Evolutionary conservation across 2,797 vertebrate genomes (phyloP).

Genomic region (Knipowitschia caucasica): DNA sequence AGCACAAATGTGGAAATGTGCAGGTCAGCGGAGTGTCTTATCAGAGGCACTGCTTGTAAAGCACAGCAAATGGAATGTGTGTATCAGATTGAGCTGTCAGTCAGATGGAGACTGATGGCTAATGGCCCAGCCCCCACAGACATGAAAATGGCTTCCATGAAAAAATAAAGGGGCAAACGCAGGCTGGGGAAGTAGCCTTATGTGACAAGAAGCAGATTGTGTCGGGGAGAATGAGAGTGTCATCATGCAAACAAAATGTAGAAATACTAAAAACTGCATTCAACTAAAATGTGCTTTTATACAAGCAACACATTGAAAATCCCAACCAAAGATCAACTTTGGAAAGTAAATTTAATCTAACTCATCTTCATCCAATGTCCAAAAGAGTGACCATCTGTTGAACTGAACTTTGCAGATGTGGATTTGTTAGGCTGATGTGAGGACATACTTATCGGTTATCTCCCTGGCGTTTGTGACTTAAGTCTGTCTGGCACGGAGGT

Average conservation of each 20-base stretch:
- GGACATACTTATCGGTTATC: slow-evolving; percentile 16
- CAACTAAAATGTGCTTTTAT: not conserved
- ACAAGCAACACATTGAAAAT: no score
- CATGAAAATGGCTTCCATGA: slow-evolving; percentile 30
- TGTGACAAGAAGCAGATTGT: slow-evolving; percentile 28
- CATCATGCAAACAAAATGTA: not conserved
- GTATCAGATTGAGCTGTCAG: slow-evolving; percentile 73
- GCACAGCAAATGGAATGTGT: slow-evolving; percentile 64
- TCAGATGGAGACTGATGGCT: slow-evolving; percentile 66
- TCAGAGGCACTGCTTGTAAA: slow-evolving; percentile 54
- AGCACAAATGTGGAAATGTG: slow-evolving; percentile 20
- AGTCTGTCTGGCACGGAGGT: slow-evolving; percentile 36
- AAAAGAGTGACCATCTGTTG: slow-evolving; percentile 45
- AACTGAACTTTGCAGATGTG: slow-evolving; percentile 23
- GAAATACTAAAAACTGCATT: not conserved
- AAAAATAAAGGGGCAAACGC: slow-evolving; percentile 16
- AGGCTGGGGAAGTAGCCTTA: slow-evolving; percentile 3
- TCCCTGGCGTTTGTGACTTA: slow-evolving; percentile 31
- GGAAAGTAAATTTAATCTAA: no score
- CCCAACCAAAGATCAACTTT: no score
- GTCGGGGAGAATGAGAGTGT: not conserved
- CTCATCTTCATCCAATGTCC: slow-evolving; percentile 37
- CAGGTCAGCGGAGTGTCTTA: slow-evolving; percentile 41
- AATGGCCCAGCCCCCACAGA: slow-evolving; percentile 49
- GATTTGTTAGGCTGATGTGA: slow-evolving; percentile 5